Evolutionary conservation across 2,797 vertebrate species (phyloP), one percentile per base, ranked within the genome.

Genomic region (Poecilia picta): DNA sequence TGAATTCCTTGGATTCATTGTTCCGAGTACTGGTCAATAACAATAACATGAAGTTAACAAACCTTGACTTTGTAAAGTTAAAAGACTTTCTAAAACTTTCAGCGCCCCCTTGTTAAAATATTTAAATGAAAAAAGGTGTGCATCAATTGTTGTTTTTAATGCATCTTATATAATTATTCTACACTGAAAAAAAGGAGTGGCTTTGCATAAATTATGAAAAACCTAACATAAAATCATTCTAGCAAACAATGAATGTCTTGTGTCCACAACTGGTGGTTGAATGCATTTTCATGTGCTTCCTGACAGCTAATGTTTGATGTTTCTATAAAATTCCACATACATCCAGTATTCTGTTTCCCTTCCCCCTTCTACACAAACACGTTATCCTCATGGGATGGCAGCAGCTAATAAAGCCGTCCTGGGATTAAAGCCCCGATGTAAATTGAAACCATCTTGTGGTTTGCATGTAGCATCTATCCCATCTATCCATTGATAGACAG

Each of bases 361-460:
- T 18, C 49, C 72, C 78, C 72, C 78, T 76, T 59, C 82, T 82
- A 88, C 59, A 33, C 74, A 77, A 84, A 81, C 82, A 45, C 68
- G 15, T 45, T 66, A 74, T 76, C 51, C 64, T 5, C 5, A 73
- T 46, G 75, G 79, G 64, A 89, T 20, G 72, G 70, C 75, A 80
- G 72, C 72, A 55, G 83, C 85, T 87, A 87, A 84, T 89, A 89
- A 91, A 82, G 75, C 79, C 49, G 81, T 80, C 72, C 78, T 53
- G 80, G 87, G 86, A 89, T 90, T 89, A 88, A 62, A 85, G 87
- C 80, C 66, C 4, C 25, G 8, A 64, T 91, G 92, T 92, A 91
- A 92, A 36, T 83, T 89, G 90, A 93, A 85, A 92, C 92, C 91
- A 72, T 83, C 90, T 76, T 33, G 47, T 28, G 75, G 91, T 90